Evolutionary conservation across 2,113 vertebrate genomes (phyloP).

Genomic region (Trichechus manatus): DNA sequence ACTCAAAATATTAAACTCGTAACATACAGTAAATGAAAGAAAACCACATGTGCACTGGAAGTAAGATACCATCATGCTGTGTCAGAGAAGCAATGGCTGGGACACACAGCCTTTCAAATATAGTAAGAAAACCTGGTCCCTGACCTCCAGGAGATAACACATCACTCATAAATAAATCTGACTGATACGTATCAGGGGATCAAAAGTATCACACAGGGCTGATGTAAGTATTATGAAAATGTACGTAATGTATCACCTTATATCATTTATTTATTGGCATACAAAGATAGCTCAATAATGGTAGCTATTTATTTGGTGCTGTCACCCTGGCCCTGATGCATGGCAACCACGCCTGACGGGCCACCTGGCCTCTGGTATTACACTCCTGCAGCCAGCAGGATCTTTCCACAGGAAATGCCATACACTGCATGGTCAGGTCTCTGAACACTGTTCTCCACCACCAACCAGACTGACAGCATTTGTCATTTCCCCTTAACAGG

Average conservation of each 20-base stretch:
- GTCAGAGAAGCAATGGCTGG: neutral
- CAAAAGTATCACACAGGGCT: neutral
- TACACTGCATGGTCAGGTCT: neutral
- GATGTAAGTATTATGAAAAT: neutral
- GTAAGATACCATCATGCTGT: neutral
- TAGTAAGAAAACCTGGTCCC: neutral
- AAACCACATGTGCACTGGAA: neutral
- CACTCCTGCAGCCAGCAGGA: too few relatives aligned
- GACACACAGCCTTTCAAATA: neutral
- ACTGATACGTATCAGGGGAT: neutral
- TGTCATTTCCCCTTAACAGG: neutral
- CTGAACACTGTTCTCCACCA: neutral
- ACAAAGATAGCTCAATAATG: neutral
- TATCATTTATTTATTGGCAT: neutral
- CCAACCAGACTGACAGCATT: neutral
- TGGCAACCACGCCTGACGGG: accelerated
- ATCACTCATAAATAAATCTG: neutral
- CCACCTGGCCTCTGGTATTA: too few relatives aligned
- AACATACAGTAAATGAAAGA: neutral
- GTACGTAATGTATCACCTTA: neutral
- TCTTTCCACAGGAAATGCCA: neutral
- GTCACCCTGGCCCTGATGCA: neutral
- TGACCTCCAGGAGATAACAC: neutral
- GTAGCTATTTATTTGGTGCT: neutral
- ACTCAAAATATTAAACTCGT: neutral